These are phyloP conservation scores for Dicyrtomina minuta DNA, from an alignment of 2,888 invertebrate species.

Conservation along the genomic window DNA sequence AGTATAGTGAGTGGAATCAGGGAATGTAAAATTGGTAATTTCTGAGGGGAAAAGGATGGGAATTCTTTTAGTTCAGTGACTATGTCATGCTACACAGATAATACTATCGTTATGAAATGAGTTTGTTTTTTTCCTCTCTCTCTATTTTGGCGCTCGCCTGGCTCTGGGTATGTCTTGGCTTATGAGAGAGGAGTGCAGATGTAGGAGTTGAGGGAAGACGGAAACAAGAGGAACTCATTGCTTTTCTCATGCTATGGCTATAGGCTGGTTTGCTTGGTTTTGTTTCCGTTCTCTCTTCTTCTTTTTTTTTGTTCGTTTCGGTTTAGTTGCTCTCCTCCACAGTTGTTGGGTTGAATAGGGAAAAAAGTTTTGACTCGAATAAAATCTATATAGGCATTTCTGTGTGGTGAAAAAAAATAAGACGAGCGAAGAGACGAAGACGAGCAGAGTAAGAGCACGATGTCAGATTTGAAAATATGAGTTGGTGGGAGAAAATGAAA, in stretches of 20 bases:
- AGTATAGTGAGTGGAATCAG: neutral
- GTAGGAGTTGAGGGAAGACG: too few relatives aligned
- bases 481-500: conserved; percentile 35
- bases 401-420: neutral
- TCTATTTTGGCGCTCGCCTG: too few relatives aligned
- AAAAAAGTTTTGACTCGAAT: too few relatives aligned
- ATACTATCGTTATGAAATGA: too few relatives aligned
- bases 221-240: neutral
- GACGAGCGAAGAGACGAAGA: conserved; percentile 7
- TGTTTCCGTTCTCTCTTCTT: too few relatives aligned
- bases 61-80: conserved; percentile 17
- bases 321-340: neutral
- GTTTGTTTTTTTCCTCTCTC: conserved; percentile 5
- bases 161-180: too few relatives aligned
- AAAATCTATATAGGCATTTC: too few relatives aligned
- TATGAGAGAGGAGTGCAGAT: too few relatives aligned
- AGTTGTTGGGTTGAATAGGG: too few relatives aligned
- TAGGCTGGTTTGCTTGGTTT: too few relatives aligned
- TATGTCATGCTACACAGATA: neutral
- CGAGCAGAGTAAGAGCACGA: conserved; percentile 37
- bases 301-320: neutral
- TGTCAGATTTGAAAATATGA: conserved; percentile 54
- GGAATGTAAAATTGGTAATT: conserved; percentile 29
- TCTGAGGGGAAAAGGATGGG: conserved; percentile 16
- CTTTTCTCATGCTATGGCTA: too few relatives aligned